Evolutionary conservation across 2,113 vertebrate genomes (phyloP).

Genomic region (Tachuris rubrigastra): DNA sequence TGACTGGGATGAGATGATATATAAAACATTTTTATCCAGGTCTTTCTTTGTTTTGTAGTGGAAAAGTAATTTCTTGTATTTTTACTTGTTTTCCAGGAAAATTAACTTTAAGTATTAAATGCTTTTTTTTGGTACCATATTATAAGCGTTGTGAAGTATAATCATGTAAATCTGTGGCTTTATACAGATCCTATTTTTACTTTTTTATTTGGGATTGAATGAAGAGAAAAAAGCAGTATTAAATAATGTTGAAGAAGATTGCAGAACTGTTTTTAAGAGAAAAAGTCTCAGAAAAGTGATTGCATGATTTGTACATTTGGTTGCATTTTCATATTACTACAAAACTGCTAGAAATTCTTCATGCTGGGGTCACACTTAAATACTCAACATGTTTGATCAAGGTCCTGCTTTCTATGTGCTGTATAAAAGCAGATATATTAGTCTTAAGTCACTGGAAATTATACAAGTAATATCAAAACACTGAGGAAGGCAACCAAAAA

Average conservation of each 20-base stretch:
- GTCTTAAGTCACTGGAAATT: background rate
- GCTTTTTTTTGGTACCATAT: background rate
- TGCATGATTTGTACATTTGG: background rate
- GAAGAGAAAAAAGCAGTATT: background rate
- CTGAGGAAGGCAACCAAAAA: background rate
- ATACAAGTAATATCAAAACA: background rate
- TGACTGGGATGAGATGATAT: background rate
- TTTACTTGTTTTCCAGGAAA: background rate
- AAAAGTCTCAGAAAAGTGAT: background rate
- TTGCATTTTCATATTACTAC: background rate
- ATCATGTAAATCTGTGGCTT: background rate
- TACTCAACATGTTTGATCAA: background rate
- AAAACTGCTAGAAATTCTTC: background rate
- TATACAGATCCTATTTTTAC: background rate
- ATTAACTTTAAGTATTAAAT: background rate
- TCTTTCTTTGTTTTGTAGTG: background rate
- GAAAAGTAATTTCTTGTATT: background rate
- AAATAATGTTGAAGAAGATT: background rate
- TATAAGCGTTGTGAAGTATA: background rate
- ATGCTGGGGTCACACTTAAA: background rate
- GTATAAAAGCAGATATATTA: background rate
- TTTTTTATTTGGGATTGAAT: background rate
- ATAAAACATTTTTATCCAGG: background rate
- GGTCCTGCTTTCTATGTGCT: background rate
- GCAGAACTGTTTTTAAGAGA: background rate